These are phyloP conservation scores for Erebia aethiops DNA, from an alignment of 2,888 invertebrate species.

Conservation along the genomic window DNA sequence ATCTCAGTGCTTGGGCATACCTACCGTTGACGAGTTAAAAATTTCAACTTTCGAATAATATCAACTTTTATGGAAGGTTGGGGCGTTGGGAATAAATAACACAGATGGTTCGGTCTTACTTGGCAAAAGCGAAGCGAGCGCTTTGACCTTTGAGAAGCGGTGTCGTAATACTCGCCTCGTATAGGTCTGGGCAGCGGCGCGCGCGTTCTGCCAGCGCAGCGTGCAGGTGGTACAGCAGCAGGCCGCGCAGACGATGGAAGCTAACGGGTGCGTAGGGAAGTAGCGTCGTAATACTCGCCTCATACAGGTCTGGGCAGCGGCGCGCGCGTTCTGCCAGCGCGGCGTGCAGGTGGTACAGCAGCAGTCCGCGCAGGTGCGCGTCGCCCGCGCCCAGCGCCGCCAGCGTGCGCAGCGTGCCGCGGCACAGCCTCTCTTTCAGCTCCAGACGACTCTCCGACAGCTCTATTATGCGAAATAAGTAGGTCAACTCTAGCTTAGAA, in stretches of 20 bases:
- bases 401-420: constrained; percentile 82
- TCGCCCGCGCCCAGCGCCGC: constrained; percentile 83
- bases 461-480: constrained; percentile 65
- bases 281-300: constrained; percentile 48
- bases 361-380: constrained; percentile 76
- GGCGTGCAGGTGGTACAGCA: constrained; percentile 80
- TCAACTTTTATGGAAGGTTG: too few species aligned
- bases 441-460: constrained; percentile 81
- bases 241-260: constrained; percentile 67
- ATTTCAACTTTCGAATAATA: too few species aligned
- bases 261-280: too few species aligned
- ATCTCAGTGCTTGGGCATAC: too few species aligned
- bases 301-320: constrained; percentile 71
- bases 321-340: constrained; percentile 79
- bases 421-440: constrained; percentile 84
- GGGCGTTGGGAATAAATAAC: too few species aligned
- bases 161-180: constrained; percentile 56
- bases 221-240: constrained; percentile 79
- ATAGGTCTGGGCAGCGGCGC: constrained; percentile 70
- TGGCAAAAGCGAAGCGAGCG: too few species aligned
- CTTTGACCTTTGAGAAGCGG: too few species aligned
- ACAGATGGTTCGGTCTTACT: too few species aligned
- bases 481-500: not conserved
- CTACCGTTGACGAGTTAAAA: too few species aligned
- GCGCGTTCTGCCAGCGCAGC: constrained; percentile 78